Base-by-base conservation (phyloP, 2,888 invertebrate species). In the Torymus aiolomorphi region DNA sequence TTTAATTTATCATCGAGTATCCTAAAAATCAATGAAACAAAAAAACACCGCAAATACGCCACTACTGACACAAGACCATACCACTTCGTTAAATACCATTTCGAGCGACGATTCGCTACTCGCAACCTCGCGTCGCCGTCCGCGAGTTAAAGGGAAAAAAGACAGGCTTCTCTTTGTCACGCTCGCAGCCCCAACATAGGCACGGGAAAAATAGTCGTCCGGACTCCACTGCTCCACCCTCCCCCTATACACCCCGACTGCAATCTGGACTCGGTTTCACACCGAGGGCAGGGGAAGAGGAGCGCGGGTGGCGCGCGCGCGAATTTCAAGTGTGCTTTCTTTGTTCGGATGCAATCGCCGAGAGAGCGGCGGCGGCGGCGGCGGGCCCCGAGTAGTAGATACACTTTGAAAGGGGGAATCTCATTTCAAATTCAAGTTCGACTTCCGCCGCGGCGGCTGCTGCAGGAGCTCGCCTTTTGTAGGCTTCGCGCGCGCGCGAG, bases 391-490 rank as follows among this genome's bases (percentile, higher is more conserved):
- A 63, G 20, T 59, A 51, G 31, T 71, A 65, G 75, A 76, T 80
- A 80, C 80, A 76, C 80, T 80, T 61, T 52, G 67, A 76, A 71
- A 57, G 70, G 56, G 72, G 31, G 72, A 71, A 80, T 76, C 76
- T 80, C 80, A 80, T 80, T 80, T 80, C 62, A 67, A 72, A 80
- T 80, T 71, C 80, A 76, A 80, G 80, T 80, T 80, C 72, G 76
- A 72, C 78, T 78, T 59, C 49, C 52, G 59, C 66, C 10, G 13
- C 59, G 52, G 54, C 10, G 20, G 16, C 16, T 18, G 4, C 63
- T 49, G 49, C 2, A 24, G 20, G 49, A 20, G 24, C 11, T 18
- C 12, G 77, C 71, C 77, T 77, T 78, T 72, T 78, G 65, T 75
- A 71, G 79, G 67, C 80, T 70, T 61, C 59, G 63, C 12, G 31